Evolutionary conservation across 2,797 vertebrate genomes (phyloP).

Genomic region (Novumbra hubbsi): DNA sequence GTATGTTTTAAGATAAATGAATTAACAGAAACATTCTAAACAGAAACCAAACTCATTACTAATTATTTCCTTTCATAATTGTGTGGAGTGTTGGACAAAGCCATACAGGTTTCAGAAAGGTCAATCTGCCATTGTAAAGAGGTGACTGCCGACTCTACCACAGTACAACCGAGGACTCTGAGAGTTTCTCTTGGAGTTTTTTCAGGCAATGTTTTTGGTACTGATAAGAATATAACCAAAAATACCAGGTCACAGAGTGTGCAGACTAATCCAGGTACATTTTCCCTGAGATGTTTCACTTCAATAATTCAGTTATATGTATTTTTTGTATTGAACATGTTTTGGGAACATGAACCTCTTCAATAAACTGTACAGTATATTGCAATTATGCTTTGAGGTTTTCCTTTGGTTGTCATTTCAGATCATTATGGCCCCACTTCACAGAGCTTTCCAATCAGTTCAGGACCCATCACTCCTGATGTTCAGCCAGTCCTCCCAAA

Average conservation of each 20-base stretch:
- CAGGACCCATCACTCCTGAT: not conserved
- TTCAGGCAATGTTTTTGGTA: not conserved
- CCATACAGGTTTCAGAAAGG: slow-evolving; percentile 1
- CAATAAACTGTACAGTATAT: not conserved
- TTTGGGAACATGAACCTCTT: not conserved
- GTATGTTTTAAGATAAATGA: not conserved
- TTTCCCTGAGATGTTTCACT: not conserved
- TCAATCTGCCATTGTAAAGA: not conserved
- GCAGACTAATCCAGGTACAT: slow-evolving; percentile 3
- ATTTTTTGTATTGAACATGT: not conserved
- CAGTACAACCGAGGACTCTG: not conserved
- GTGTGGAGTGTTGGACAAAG: not conserved
- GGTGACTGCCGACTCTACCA: not conserved
- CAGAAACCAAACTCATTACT: not conserved
- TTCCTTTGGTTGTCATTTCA: not conserved
- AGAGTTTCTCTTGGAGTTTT: not conserved
- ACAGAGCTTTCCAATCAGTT: not conserved
- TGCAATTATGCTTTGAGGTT: not conserved
- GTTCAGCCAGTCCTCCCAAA: not conserved
- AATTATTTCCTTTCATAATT: not conserved
- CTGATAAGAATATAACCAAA: not conserved
- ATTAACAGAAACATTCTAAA: not conserved
- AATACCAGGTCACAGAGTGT: not conserved
- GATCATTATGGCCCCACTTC: not conserved
- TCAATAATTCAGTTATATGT: not conserved